phyloP scores from a whole-genome alignment of 2,888 invertebrate species.

The Linyphia triangularis region DNA sequence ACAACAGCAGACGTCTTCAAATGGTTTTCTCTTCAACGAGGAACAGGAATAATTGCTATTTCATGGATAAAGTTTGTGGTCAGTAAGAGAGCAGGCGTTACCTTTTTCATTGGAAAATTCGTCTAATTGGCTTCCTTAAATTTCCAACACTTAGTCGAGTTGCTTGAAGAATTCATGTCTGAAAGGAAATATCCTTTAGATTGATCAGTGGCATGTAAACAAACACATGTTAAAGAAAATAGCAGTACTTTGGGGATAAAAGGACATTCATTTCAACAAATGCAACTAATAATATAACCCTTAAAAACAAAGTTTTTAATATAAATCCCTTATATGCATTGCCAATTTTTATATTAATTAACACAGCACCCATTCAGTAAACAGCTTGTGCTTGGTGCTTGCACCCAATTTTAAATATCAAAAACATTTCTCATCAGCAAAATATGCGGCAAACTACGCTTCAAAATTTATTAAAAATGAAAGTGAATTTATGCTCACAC shows the following conservation, averaged over 20 bases:
- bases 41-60: constrained; percentile 37
- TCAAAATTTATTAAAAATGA: no score
- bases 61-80: constrained; percentile 58
- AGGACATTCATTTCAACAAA: not conserved
- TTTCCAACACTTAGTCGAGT: constrained; percentile 62
- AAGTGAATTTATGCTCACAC: no score
- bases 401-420: no score
- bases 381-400: no score
- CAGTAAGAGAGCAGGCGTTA: constrained; percentile 70
- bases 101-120: constrained; percentile 72
- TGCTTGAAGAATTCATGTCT: constrained; percentile 65
- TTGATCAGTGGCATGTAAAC: constrained; percentile 32
- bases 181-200: constrained; percentile 71
- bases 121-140: constrained; percentile 65
- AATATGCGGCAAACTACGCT: no score
- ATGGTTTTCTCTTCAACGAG: constrained; percentile 28
- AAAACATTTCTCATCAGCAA: no score
- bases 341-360: no score
- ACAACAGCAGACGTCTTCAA: constrained; percentile 12
- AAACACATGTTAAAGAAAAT: constrained; percentile 15
- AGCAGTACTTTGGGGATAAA: not conserved
- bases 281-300: no score
- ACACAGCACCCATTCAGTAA: no score
- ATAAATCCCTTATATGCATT: no score
- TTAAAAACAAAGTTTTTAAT: no score